Base-by-base conservation (phyloP, 1,140 invertebrate species). In the Eumaeus atala region DNA sequence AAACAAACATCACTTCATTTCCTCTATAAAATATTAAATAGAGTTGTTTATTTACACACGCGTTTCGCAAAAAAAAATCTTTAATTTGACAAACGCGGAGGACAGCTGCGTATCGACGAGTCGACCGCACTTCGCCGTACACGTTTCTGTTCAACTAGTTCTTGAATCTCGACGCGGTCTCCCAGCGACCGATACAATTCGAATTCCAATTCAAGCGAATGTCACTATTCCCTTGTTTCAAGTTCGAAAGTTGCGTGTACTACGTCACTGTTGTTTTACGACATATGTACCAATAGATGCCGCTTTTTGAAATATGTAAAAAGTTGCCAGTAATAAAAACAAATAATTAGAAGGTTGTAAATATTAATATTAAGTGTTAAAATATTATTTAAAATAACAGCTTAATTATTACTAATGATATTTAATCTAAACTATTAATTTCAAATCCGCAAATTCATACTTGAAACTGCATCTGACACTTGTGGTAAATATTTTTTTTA, bases 121-220 rank as follows among this genome's bases (percentile, higher is more conserved):
- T 79, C 80, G 83, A 86, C 67, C 83, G 83, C 83, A 86, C 83
- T 86, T 84, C 83, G 83, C 74, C 83, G 70, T 83, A 84, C 80
- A 84, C 83, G 83, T 84, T 83, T 86, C 81, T 80, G 80, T 64
- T 51, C 51, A 59, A 47, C 69, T 72, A 64, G 68, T 59, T 48
- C 58, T 62, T 48, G 56, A 16, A 35, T 50, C 50, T 58, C 58
- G 49, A 42, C 47, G 60, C 57, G 48, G 42, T 61, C 68, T 68
- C 56, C 51, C 55, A 59, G 61, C 60, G 61, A 54, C 62, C 57
- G 62, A 70, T 69, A 72, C 70, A 62, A 78, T 81, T 77, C 74
- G 77, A 83, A 79, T 79, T 79, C 69, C 68, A 67, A 67, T 64
- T 68, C 67, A 56, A 58, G 68, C 71, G 66, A 76, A 77, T 80